Percentiles rank a stretch among this genome's conserved stretches.
These are phyloP conservation scores for Paralvinella palmiformis DNA, from an alignment of 1,140 invertebrate genomes.

Conservation along the genomic window DNA sequence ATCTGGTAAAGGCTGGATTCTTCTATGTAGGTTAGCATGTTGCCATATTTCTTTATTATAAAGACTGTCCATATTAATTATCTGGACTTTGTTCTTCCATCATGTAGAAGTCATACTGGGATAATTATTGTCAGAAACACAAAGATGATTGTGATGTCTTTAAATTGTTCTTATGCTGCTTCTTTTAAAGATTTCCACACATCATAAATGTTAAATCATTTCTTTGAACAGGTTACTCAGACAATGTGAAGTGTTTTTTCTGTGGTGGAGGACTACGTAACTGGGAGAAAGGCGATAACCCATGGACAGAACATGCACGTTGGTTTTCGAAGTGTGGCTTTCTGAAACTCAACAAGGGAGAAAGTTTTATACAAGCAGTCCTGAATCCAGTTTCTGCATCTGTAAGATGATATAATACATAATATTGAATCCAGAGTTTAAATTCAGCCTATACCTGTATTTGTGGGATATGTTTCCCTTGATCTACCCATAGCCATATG, in stretches of 20 bases:
- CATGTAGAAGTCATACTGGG: background rate
- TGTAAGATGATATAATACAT: too few species aligned
- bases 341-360: conserved; percentile 67
- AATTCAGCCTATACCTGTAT: too few species aligned
- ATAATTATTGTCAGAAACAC: background rate
- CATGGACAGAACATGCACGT: conserved; percentile 80
- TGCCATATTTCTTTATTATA: background rate
- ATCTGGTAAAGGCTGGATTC: conserved; percentile 22
- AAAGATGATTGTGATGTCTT: background rate
- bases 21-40: conserved; percentile 50
- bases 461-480: too few species aligned
- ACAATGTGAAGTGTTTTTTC: conserved; percentile 78
- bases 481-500: too few species aligned
- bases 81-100: too few species aligned
- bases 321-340: conserved; percentile 76
- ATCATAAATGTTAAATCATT: conserved; percentile 16
- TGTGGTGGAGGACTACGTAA: conserved; percentile 80
- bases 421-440: too few species aligned
- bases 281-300: conserved; percentile 78
- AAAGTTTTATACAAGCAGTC: conserved; percentile 72
- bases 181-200: background rate
- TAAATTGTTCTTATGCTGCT: background rate
- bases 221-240: conserved; percentile 57
- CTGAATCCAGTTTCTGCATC: too few species aligned
- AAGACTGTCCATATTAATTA: too few species aligned